A percentile compares a stretch with the other conserved stretches of the same genome.
phyloP scores from a whole-genome alignment of 2,888 invertebrate genomes.

The Entomobrya proxima region DNA sequence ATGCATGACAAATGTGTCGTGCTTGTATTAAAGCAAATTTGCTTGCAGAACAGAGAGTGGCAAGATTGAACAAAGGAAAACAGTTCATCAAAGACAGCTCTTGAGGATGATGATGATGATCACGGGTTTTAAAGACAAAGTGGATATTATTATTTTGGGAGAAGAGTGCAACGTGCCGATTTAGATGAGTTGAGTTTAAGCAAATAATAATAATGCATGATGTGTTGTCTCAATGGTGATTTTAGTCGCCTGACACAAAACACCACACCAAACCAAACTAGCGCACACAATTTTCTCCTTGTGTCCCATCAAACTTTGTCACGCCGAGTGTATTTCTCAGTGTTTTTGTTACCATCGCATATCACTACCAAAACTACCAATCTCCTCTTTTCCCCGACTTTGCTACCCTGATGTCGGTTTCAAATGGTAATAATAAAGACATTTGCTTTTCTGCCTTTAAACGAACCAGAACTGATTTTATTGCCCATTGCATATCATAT shows the following conservation, averaged over 20 bases:
- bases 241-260: background rate
- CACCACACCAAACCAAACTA: background rate
- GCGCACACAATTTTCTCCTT: conserved; percentile 23
- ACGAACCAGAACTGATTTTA: conserved; percentile 68
- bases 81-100: background rate
- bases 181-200: conserved; percentile 43
- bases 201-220: conserved; percentile 30
- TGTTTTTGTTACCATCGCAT: background rate
- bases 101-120: background rate
- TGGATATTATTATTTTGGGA: no score
- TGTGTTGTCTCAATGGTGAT: conserved; percentile 25
- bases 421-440: conserved; percentile 56
- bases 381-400: conserved; percentile 31
- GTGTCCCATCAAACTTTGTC: conserved; percentile 23
- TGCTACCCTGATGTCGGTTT: conserved; percentile 25
- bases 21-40: conserved; percentile 32
- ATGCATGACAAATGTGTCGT: conserved; percentile 65
- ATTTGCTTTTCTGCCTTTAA: conserved; percentile 52
- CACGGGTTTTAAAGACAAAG: background rate
- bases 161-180: conserved; percentile 36
- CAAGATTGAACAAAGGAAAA: background rate
- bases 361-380: background rate
- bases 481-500: conserved; percentile 44
- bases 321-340: conserved; percentile 28
- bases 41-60: background rate